Evolutionary conservation across 23 tunicate genomes (phyloP), one percentile per base, ranked within the genome.

Genomic region (Ciona savignyi): DNA sequence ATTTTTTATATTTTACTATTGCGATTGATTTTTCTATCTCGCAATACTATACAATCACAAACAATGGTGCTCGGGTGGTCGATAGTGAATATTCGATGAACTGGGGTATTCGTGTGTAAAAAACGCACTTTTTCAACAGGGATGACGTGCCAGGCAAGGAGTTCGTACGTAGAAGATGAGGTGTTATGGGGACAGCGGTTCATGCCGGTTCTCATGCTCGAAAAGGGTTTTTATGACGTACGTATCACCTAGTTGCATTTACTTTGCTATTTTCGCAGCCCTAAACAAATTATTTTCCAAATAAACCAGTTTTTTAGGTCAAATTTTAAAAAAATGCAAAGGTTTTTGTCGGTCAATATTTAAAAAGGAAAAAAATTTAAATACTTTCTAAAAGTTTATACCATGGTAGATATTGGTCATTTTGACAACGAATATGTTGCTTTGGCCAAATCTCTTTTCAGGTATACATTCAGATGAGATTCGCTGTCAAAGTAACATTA

Each of bases 71-170:
- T n/a, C n/a, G 15, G 56, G 15, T 6, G 56, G 56, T 42, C 56
- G 56, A 42, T 42, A 42, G 56, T 42, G n/a, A n/a, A n/a, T n/a
- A n/a, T n/a, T n/a, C n/a, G n/a, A n/a, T n/a, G n/a, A n/a, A n/a
- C n/a, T n/a, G n/a, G n/a, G n/a, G n/a, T n/a, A n/a, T n/a, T n/a
- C n/a, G n/a, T n/a, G n/a, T n/a, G n/a, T n/a, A n/a, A n/a, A n/a
- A n/a, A n/a, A n/a, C n/a, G n/a, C n/a, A n/a, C n/a, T n/a, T n/a
- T n/a, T 63, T 25, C 67, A 4, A 20, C 67, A 84, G 99, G 99
- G 32, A 95, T 95, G 99, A 95, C 99, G 0, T 95, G 99, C 35
- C 99, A 95, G 62, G 99, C 99, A 22, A 62, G 99, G 62, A 95
- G 99, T 62, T 88, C 96, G 0, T 95, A 83, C 64, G 83, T 86